These are phyloP conservation scores for Cryptophagus acutangulus DNA, from an alignment of 2,888 invertebrate genomes.

Conservation along the genomic window DNA sequence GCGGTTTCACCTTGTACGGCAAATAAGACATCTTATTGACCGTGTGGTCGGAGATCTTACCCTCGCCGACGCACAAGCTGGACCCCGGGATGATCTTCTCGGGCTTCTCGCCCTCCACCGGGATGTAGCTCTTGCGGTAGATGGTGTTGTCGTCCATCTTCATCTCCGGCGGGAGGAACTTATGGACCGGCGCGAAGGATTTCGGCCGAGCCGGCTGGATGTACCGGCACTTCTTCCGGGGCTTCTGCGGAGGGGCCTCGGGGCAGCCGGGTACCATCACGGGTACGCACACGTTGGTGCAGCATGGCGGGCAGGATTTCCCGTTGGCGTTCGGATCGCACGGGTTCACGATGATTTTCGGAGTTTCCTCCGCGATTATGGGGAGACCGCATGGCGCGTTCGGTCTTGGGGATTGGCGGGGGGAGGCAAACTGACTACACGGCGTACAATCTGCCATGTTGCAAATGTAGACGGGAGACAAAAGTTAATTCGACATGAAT, in stretches of 20 bases:
- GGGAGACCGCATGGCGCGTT: conserved; percentile 33
- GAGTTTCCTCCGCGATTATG: conserved; percentile 32
- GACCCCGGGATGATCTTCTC: conserved; percentile 42
- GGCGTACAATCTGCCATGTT: no score
- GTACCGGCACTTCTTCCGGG: conserved; percentile 40
- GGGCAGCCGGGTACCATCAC: conserved; percentile 18
- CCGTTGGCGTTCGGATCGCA: conserved; percentile 26
- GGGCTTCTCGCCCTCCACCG: conserved; percentile 45
- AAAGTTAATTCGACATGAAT: no score
- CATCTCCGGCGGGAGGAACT: conserved; percentile 55
- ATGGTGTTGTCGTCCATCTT: conserved; percentile 60
- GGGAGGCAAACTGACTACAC: no score
- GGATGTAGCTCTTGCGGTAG: conserved; percentile 61
- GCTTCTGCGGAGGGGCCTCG: conserved; percentile 27
- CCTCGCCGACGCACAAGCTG: conserved; percentile 47
- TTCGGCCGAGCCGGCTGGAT: conserved; percentile 56
- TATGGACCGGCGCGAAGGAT: conserved; percentile 54
- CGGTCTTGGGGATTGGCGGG: no score
- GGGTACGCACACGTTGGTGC: conserved; percentile 36
- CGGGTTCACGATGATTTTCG: conserved; percentile 35
- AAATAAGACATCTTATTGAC: conserved; percentile 55
- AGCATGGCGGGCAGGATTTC: conserved; percentile 13
- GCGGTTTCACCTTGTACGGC: conserved; percentile 54
- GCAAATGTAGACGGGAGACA: no score
- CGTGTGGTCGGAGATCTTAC: conserved; percentile 50